Evolutionary conservation across 2,888 invertebrate genomes (phyloP), one percentile per base, ranked within the genome.

Genomic region (Tetanocera ferruginea): DNA sequence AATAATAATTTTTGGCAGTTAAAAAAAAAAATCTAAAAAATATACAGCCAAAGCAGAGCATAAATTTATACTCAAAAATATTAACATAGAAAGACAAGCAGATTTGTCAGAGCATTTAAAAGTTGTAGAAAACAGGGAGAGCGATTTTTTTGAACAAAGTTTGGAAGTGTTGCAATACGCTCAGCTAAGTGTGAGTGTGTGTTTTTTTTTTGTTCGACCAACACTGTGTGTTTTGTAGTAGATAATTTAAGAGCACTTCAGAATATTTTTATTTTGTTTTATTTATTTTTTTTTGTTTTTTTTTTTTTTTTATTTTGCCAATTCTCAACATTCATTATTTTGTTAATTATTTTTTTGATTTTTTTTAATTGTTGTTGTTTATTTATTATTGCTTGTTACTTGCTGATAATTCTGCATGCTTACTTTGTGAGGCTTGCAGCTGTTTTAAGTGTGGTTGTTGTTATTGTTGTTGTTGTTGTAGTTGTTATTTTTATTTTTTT

Each of bases 321-420:
- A 11, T 43, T 43, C 43, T 43, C 43, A 43, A 43, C 43, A 43
- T 43, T 43, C 14, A 43, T 43, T 43, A 43, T 43, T 2, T 43
- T 52, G 69, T 69, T 49, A 51, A 69, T 49, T 51, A 69, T 51
- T 70, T 70, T 70, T 52, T 64, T 52, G 14, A 60, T 62, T 64
- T 28, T n/a, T 69, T 64, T 34, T 57, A 31, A 11, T 71, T 71
- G n/a, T 64, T 74, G 51, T 55, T 74, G 51, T 64, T 62, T 23
- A 9, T 25, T 19, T n/a, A 23, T 23, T 69, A 19, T 14, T 52
- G 28, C 52, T 43, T 23, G 31, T 11, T 66, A 17, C 34, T 72
- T 37, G 34, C 66, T 75, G 66, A 73, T 62, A 49, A 73, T 37
- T 74, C 31, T 52, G 43, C 57, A n/a, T 73, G n/a, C 11, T 23